A percentile compares a stretch with the other conserved stretches of the same genome.
phyloP scores from a whole-genome alignment of 1,140 invertebrate genomes.

The Kradibia gibbosae region DNA sequence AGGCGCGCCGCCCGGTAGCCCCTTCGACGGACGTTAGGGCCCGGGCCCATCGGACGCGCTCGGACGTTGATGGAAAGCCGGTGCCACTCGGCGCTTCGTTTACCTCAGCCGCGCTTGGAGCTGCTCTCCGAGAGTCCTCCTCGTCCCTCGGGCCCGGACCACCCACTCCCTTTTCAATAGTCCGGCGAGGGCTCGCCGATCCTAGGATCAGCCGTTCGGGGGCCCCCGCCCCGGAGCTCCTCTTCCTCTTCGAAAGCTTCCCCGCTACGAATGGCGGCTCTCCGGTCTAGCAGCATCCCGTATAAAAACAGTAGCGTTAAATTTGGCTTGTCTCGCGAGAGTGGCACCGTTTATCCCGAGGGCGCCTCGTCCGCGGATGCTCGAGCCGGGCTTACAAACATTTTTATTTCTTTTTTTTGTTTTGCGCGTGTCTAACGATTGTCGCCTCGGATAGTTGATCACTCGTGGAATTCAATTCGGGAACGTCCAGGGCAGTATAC shows the following conservation, averaged over 20 bases:
- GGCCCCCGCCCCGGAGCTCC: too few species aligned
- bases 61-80: background rate
- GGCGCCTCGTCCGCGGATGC: background rate
- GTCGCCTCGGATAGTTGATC: background rate
- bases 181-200: too few species aligned
- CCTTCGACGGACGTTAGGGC: slow-evolving; percentile 1
- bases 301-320: too few species aligned
- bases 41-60: background rate
- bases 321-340: background rate
- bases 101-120: background rate
- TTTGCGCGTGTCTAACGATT: too few species aligned
- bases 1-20: background rate
- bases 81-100: background rate
- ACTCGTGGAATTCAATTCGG: slow-evolving; percentile 34
- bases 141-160: too few species aligned
- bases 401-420: too few species aligned
- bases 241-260: too few species aligned
- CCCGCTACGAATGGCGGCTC: too few species aligned
- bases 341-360: slow-evolving; percentile 9
- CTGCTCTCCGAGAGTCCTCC: background rate
- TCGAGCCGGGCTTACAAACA: background rate
- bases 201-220: too few species aligned
- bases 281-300: too few species aligned
- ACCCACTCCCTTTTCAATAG: too few species aligned
- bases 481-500: slow-evolving; percentile 37